phyloP scores from a whole-genome alignment of 1,140 invertebrate genomes.

The Plectrocnemia conspersa region DNA sequence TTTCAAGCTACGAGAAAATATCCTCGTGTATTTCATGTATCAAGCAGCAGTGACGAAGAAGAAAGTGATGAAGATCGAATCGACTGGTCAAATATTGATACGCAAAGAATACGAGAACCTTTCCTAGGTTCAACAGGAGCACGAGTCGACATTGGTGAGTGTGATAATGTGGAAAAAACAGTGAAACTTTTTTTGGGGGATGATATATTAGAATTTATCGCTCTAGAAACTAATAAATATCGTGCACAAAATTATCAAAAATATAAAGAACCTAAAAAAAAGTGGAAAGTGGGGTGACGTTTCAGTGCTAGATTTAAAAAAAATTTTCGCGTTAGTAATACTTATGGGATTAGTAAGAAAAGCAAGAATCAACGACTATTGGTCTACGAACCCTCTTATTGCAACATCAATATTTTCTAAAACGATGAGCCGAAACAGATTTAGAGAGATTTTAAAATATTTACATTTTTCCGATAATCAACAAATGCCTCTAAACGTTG shows the following conservation, averaged over 20 bases:
- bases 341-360: conserved; percentile 33
- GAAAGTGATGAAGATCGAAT: conserved; percentile 1
- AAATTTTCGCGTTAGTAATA: conserved; percentile 34
- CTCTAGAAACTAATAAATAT: conserved; percentile 35
- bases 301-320: conserved; percentile 33
- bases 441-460: conserved; percentile 29
- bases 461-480: conserved; percentile 35
- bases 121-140: conserved; percentile 9
- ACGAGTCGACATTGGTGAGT: neutral
- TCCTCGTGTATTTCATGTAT: neutral
- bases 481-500: conserved; percentile 19
- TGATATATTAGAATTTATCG: conserved; percentile 29
- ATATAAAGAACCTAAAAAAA: conserved; percentile 27
- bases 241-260: conserved; percentile 28
- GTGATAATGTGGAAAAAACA: conserved; percentile 8
- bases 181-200: conserved; percentile 32
- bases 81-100: conserved; percentile 8
- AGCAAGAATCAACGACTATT: too few species aligned
- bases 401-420: conserved; percentile 34
- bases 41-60: neutral
- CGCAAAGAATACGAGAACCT: conserved; percentile 1
- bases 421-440: conserved; percentile 33
- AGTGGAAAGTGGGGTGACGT: conserved; percentile 29
- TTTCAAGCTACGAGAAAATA: conserved; percentile 9
- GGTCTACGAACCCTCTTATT: conserved; percentile 18